Percentiles rank a stretch among this genome's conserved stretches.
Evolutionary conservation across 2,113 vertebrate genomes (phyloP).

Genomic region (Pomatorhinus ruficollis): DNA sequence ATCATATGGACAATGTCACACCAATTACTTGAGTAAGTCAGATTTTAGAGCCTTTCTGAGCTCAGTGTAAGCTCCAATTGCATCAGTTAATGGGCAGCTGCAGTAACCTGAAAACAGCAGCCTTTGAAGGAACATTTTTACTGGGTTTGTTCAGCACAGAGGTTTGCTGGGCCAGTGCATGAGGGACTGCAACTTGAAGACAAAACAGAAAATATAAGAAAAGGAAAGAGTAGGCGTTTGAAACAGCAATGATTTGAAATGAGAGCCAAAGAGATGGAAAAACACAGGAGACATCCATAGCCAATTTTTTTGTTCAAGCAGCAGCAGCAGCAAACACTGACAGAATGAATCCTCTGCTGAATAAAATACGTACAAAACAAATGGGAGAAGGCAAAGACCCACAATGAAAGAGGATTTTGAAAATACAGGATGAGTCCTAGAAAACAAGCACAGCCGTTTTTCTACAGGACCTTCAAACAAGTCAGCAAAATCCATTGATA

Average conservation of each 20-base stretch:
- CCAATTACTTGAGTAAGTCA: neutral
- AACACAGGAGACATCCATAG: neutral
- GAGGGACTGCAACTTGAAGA: neutral
- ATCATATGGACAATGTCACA: neutral
- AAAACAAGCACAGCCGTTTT: neutral
- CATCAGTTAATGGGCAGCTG: neutral
- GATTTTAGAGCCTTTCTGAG: neutral
- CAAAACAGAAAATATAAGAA: neutral
- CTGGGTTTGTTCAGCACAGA: neutral
- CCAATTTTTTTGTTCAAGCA: neutral
- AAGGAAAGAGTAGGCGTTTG: neutral
- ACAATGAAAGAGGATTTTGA: neutral
- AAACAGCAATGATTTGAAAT: neutral
- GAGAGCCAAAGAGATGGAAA: neutral
- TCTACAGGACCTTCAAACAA: neutral
- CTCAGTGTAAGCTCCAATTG: neutral
- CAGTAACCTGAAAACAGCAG: neutral
- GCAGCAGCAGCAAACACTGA: neutral
- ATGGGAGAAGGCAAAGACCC: neutral
- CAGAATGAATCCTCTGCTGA: neutral
- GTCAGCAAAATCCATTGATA: neutral
- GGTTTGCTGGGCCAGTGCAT: neutral
- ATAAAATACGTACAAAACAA: neutral
- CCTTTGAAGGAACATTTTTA: neutral
- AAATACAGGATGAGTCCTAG: neutral